A percentile compares a stretch with the other conserved stretches of the same genome.
phyloP scores from a whole-genome alignment of 2,888 invertebrate genomes.

The Sinelater perroti region DNA sequence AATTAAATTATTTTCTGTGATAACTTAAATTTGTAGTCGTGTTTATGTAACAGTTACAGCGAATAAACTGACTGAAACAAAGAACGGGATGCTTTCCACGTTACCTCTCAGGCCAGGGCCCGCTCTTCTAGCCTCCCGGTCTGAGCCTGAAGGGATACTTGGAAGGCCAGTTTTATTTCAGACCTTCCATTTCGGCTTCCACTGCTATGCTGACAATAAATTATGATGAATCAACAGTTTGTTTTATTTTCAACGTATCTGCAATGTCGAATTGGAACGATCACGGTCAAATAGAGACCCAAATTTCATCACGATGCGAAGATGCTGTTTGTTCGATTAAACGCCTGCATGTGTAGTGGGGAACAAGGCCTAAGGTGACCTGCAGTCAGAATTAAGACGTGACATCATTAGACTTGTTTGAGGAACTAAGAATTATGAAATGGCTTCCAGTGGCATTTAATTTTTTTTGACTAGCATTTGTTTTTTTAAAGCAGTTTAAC shows the following conservation, averaged over 20 bases:
- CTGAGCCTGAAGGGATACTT: conserved; percentile 32
- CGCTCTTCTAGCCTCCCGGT: conserved; percentile 24
- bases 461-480: too few relatives aligned
- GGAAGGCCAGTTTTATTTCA: conserved; percentile 52
- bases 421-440: too few relatives aligned
- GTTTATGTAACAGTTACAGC: conserved; percentile 51
- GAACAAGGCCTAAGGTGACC: too few relatives aligned
- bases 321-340: too few relatives aligned
- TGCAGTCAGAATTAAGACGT: too few relatives aligned
- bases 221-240: conserved; percentile 19
- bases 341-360: too few relatives aligned
- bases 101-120: conserved; percentile 52
- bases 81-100: conserved; percentile 53
- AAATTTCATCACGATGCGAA: too few relatives aligned
- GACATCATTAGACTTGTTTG: too few relatives aligned
- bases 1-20: conserved; percentile 48
- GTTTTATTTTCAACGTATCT: conserved; percentile 33
- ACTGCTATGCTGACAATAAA: conserved; percentile 5
- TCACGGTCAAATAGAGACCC: too few relatives aligned
- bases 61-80: conserved; percentile 57
- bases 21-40: conserved; percentile 50
- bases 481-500: too few relatives aligned
- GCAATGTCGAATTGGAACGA: not conserved
- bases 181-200: conserved; percentile 31
- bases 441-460: too few relatives aligned